A percentile compares a stretch with the other conserved stretches of the same genome.
These are phyloP conservation scores for Tridacna crocea DNA, from an alignment of 2,888 invertebrate genomes.

Conservation along the genomic window DNA sequence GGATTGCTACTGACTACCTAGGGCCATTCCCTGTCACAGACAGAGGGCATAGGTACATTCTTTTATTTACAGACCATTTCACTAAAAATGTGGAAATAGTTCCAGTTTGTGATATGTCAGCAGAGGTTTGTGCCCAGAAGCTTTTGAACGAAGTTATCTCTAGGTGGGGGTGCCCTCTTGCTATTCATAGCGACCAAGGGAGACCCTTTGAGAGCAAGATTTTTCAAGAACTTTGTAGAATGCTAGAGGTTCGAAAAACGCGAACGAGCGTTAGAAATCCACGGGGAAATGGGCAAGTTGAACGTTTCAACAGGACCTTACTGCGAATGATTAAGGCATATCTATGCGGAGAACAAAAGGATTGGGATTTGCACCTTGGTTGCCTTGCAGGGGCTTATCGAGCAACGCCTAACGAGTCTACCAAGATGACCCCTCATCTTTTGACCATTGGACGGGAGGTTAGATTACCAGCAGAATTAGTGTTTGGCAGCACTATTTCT, in stretches of 20 bases:
- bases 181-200: conserved; percentile 44
- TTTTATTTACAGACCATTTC: conserved; percentile 27
- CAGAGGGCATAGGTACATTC: conserved; percentile 22
- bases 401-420: conserved; percentile 46
- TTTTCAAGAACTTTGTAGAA: conserved; percentile 32
- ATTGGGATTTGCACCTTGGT: conserved; percentile 56
- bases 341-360: conserved; percentile 32
- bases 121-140: conserved; percentile 22
- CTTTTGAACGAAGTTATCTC: conserved; percentile 39
- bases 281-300: conserved; percentile 48
- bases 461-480: conserved; percentile 42
- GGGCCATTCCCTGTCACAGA: conserved; percentile 29
- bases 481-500: conserved; percentile 17
- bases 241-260: conserved; percentile 43
- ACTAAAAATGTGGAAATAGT: conserved; percentile 27
- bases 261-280: conserved; percentile 48
- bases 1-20: conserved; percentile 16
- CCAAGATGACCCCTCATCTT: conserved; percentile 52
- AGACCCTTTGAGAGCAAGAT: conserved; percentile 43
- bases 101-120: conserved; percentile 5
- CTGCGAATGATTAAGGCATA: conserved; percentile 54
- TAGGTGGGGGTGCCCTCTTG: conserved; percentile 36
- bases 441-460: conserved; percentile 57
- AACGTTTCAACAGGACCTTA: conserved; percentile 52
- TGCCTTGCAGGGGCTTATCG: conserved; percentile 55